Evolutionary conservation across 2,113 vertebrate genomes (phyloP).

Genomic region (Alosa alosa): DNA sequence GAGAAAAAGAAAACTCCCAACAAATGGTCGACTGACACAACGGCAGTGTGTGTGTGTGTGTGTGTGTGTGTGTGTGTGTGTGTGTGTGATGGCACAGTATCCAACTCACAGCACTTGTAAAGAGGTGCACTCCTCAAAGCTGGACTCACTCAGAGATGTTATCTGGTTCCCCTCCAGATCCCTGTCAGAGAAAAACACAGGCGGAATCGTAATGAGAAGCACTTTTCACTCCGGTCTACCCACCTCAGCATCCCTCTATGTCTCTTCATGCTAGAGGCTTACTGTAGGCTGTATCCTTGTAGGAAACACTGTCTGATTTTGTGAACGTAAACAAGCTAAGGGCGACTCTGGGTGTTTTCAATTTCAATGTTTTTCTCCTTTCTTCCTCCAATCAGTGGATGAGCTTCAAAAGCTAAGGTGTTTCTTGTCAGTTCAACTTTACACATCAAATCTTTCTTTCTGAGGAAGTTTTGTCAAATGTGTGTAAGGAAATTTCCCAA

Average conservation of each 20-base stretch:
- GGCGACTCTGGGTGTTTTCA: too few species aligned
- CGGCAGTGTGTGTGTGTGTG: too few species aligned
- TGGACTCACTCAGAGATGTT: slow-evolving; percentile 38
- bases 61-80: too few species aligned
- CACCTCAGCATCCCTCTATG: neutral
- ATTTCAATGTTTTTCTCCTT: too few species aligned
- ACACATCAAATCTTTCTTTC: too few species aligned
- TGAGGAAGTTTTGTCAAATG: too few species aligned
- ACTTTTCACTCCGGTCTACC: neutral
- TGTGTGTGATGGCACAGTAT: neutral
- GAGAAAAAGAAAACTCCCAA: too few species aligned
- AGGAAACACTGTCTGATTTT: neutral
- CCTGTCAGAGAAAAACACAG: slow-evolving; percentile 42
- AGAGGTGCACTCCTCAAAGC: slow-evolving; percentile 55
- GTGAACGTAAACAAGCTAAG: neutral
- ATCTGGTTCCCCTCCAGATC: slow-evolving; percentile 68
- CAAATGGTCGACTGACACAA: too few species aligned
- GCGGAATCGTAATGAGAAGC: neutral
- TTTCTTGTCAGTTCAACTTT: too few species aligned
- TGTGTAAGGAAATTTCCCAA: too few species aligned
- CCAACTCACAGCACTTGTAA: slow-evolving; percentile 66
- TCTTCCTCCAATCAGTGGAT: too few species aligned
- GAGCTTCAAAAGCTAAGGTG: too few species aligned
- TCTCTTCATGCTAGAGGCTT: neutral
- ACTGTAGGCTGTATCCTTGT: neutral